Conservation (phyloP, 2,888 invertebrate genomes). For the Thera britannica region DNA sequence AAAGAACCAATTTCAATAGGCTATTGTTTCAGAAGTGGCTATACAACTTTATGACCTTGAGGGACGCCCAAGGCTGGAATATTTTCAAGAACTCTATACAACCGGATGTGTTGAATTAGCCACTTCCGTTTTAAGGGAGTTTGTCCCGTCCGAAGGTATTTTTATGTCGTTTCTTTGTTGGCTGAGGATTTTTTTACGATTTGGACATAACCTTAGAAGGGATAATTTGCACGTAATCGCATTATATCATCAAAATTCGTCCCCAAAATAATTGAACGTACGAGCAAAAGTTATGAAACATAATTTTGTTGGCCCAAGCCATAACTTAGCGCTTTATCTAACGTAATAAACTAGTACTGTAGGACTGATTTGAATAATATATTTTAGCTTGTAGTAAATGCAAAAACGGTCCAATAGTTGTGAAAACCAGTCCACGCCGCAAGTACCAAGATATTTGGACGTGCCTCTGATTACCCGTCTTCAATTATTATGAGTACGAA, state of each 20-base stretch:
- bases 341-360: background rate
- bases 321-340: background rate
- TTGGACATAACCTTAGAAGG: background rate
- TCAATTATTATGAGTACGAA: too few species aligned
- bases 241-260: background rate
- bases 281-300: background rate
- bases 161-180: slow-evolving; percentile 2
- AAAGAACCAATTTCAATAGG: slow-evolving; percentile 59
- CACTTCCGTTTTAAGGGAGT: slow-evolving; percentile 19
- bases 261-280: background rate
- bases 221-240: slow-evolving; percentile 4
- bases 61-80: slow-evolving; percentile 42
- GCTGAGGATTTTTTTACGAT: slow-evolving; percentile 9
- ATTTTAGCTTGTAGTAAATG: too few species aligned
- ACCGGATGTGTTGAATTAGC: slow-evolving; percentile 33
- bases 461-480: too few species aligned
- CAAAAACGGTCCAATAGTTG: too few species aligned
- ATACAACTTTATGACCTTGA: slow-evolving; percentile 55
- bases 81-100: slow-evolving; percentile 25
- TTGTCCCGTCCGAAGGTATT: slow-evolving; percentile 17
- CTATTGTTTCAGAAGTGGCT: slow-evolving; percentile 61
- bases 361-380: too few species aligned
- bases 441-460: too few species aligned
- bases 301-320: background rate
- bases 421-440: too few species aligned